phyloP scores from a whole-genome alignment of 2,797 vertebrate genomes.

The Tinamus major region DNA sequence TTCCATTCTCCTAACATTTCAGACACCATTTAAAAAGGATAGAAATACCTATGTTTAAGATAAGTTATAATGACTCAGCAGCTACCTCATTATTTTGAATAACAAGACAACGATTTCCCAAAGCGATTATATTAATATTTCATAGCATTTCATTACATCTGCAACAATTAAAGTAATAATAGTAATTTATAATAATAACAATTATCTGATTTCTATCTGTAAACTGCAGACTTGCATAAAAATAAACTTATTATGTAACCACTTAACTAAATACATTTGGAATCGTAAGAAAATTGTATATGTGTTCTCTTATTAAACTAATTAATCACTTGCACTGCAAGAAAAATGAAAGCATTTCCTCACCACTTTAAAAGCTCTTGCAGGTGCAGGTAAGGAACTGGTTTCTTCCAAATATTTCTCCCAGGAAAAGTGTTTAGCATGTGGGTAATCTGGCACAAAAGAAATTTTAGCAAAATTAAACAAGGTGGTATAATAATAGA shows the following conservation, averaged over 20 bases:
- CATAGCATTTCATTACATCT: conserved; percentile 26
- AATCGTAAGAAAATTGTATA: not conserved
- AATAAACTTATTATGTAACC: not conserved
- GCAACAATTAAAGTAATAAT: conserved; percentile 30
- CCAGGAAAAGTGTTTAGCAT: conserved; percentile 86
- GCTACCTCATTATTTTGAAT: conserved; percentile 19
- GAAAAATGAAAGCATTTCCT: conserved; percentile 37
- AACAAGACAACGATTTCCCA: conserved; percentile 27
- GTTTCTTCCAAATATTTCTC: conserved; percentile 89
- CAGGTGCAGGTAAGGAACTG: conserved; percentile 86
- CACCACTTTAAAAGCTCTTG: conserved; percentile 89
- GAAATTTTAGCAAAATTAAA: conserved; percentile 30
- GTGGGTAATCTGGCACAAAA: conserved; percentile 79
- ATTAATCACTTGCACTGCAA: not conserved
- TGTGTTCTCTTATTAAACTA: not conserved
- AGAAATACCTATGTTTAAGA: not conserved
- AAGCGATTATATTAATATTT: conserved; percentile 2
- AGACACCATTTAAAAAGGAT: not conserved
- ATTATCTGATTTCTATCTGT: not conserved
- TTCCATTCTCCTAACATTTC: not conserved
- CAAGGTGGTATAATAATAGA: not conserved
- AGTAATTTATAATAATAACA: conserved; percentile 2
- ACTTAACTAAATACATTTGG: not conserved
- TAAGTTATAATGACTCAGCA: not conserved
- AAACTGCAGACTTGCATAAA: not conserved